Percentiles rank a stretch among this genome's conserved stretches.
These are phyloP conservation scores for Bedellia somnulentella DNA, from an alignment of 2,888 invertebrate genomes.

Conservation along the genomic window DNA sequence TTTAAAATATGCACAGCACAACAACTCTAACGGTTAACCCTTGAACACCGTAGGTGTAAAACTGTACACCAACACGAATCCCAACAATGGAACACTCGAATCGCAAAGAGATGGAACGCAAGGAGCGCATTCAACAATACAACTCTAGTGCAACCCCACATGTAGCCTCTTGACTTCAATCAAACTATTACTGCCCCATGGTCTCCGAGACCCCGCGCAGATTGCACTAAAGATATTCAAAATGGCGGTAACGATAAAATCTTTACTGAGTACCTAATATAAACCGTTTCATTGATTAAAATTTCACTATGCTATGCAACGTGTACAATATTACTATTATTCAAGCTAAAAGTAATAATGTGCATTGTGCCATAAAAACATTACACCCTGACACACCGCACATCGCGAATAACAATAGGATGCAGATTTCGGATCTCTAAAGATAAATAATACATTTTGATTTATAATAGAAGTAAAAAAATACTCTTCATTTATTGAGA, in stretches of 20 bases:
- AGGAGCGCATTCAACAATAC: conserved; percentile 34
- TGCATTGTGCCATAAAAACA: conserved; percentile 35
- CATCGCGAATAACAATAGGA: conserved; percentile 55
- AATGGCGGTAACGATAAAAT: conserved; percentile 48
- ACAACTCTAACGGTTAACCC: conserved; percentile 43
- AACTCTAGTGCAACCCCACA: conserved; percentile 39
- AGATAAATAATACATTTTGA: conserved; percentile 63
- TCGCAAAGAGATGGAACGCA: conserved; percentile 18
- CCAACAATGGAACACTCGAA: conserved; percentile 29
- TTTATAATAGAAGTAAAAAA: conserved; percentile 58
- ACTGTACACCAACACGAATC: conserved; percentile 27
- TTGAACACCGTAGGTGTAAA: conserved; percentile 44
- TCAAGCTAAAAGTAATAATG: background rate
- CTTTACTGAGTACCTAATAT: too few species aligned
- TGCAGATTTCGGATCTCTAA: conserved; percentile 58
- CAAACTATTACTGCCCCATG: conserved; percentile 59
- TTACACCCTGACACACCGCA: conserved; percentile 60
- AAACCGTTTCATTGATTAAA: too few species aligned
- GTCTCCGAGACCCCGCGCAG: conserved; percentile 36
- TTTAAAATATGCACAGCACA: too few species aligned
- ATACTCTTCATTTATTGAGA: conserved; percentile 58
- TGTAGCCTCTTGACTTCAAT: conserved; percentile 58
- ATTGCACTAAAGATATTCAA: conserved; percentile 46
- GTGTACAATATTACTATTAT: background rate
- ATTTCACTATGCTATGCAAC: too few species aligned